phyloP scores from a whole-genome alignment of 2,113 vertebrate species.

The Dasyprocta punctata region DNA sequence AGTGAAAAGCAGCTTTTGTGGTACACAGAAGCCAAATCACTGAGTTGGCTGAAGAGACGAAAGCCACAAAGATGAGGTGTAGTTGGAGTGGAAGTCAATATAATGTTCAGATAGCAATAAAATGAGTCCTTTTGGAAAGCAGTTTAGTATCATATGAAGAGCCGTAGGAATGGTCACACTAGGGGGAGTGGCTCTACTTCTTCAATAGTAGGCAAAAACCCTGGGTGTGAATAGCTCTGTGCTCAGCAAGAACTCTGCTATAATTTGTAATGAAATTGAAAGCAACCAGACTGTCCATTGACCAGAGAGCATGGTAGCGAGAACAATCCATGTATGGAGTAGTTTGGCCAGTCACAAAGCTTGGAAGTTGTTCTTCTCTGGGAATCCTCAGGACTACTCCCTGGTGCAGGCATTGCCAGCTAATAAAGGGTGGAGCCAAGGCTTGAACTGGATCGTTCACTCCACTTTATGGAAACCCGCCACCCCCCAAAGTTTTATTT shows the following conservation, averaged over 20 bases:
- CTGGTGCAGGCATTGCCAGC: too few relatives aligned
- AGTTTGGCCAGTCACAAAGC: too few relatives aligned
- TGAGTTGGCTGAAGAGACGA: neutral
- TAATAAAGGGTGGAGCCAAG: neutral
- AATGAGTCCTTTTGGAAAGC: neutral
- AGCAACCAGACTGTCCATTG: neutral
- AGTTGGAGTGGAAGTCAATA: neutral
- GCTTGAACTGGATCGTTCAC: neutral
- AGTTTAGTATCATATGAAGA: neutral
- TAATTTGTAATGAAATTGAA: neutral
- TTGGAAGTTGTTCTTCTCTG: neutral
- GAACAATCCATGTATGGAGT: too few relatives aligned
- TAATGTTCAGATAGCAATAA: neutral
- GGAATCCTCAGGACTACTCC: too few relatives aligned
- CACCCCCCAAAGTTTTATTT: neutral
- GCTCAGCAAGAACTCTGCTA: neutral
- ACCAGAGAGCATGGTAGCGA: neutral
- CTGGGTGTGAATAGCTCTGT: too few relatives aligned
- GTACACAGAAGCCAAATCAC: neutral
- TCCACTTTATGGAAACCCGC: too few relatives aligned
- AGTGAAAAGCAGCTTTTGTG: neutral
- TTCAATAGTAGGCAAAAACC: too few relatives aligned
- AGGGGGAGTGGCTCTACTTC: neutral
- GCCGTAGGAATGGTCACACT: neutral
- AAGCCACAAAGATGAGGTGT: neutral